Evolutionary conservation across 35 echinoderm and acorn worm genomes (phyloP), one percentile per base, ranked within the genome.

Genomic region (Heliocidaris erythrogramma): DNA sequence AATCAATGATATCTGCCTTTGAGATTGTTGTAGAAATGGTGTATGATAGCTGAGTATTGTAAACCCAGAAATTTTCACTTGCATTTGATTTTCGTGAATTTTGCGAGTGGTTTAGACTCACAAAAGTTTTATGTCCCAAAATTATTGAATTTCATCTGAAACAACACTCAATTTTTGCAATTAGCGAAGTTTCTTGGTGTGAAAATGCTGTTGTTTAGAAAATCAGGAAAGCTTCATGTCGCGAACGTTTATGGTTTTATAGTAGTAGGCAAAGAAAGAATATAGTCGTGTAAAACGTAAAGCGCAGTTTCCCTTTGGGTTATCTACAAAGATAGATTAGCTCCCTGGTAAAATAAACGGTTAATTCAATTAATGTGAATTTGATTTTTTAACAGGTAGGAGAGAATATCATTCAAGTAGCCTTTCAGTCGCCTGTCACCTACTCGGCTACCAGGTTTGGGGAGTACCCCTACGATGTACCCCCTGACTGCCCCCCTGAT

Each of bases 401-500:
- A 24, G 60, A 93, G 49, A 99, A 99, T 61, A 94, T 86, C 27
- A 96, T 97, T 12, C 88, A 60, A 10, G 94, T 99, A 0, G 56
- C 93, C 30, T 99, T 97, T 85, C 59, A 94, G 30, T 97, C 98
- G 56, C 95, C 98, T 9, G 48, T 96, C 14, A 95, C 49, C 24
- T 97, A 96, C 88, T 95, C 96, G 9, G 92, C 49, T 4, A 50
- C 95, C 86, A 93, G 88, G 47, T 95, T 52, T 17, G 90, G 86
- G n/a, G 27, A 86, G 48, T 90, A 94, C 47, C 32, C 90, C 16
- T 99, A 99, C 59, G 93, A 96, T 31, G 95, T 97, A 1, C 98
- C 98, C 92, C 96, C 98, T 5, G 95, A 95, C 48, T 99, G 96
- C 94, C 95, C 95, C 16, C 95, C 94, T 18, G 60, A 59, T 12